A percentile compares a stretch with the other conserved stretches of the same genome.
These are phyloP conservation scores for Phania funesta DNA, from an alignment of 2,888 invertebrate genomes.

Conservation along the genomic window DNA sequence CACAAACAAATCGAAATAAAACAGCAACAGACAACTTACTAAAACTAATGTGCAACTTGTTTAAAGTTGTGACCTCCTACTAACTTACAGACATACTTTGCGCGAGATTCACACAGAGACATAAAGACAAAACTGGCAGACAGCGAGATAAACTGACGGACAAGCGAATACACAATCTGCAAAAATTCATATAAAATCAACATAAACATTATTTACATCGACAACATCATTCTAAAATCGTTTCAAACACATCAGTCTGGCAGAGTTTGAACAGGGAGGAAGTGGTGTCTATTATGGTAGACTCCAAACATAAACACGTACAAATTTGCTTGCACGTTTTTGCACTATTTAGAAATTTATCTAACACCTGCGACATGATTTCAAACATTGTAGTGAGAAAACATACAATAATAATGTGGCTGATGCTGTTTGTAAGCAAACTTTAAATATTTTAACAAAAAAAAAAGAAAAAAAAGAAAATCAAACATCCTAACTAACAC, in stretches of 20 bases:
- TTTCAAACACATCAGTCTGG: neutral
- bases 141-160: neutral
- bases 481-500: constrained; percentile 32
- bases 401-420: constrained; percentile 21
- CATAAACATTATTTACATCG: constrained; percentile 61
- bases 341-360: constrained; percentile 70
- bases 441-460: constrained; percentile 17
- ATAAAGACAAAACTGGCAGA: constrained; percentile 8
- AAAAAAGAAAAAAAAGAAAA: neutral
- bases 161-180: constrained; percentile 7
- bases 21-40: constrained; percentile 33
- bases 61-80: constrained; percentile 62
- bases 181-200: constrained; percentile 60
- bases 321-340: constrained; percentile 69
- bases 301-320: constrained; percentile 64
- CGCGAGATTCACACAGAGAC: constrained; percentile 32
- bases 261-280: neutral
- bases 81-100: constrained; percentile 51
- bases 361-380: constrained; percentile 69
- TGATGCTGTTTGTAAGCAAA: constrained; percentile 36
- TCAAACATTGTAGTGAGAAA: constrained; percentile 50
- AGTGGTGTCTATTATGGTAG: neutral
- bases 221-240: constrained; percentile 51
- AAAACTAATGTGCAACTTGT: constrained; percentile 57
- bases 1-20: constrained; percentile 15